phyloP scores from a whole-genome alignment of 1,140 invertebrate genomes.

The Drosophila ironensis region DNA sequence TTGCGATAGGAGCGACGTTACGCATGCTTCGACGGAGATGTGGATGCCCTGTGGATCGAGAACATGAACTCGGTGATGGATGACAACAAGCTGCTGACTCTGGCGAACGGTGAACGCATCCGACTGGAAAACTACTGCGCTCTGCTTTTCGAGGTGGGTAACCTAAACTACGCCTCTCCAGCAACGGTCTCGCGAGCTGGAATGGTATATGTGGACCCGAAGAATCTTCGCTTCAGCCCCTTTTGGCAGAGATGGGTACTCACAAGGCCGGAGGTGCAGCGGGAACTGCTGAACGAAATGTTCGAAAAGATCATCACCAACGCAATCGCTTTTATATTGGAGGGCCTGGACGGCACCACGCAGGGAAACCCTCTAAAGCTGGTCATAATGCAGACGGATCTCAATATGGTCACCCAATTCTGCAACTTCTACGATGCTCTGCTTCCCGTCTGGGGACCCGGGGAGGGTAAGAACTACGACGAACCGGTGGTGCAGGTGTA shows the following conservation, averaged over 20 bases:
- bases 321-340: slow-evolving; percentile 88
- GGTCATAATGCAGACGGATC: slow-evolving; percentile 90
- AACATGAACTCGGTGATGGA: slow-evolving; percentile 99
- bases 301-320: slow-evolving; percentile 85
- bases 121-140: slow-evolving; percentile 90
- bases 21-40: slow-evolving; percentile 95
- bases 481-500: slow-evolving; percentile 82
- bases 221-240: slow-evolving; percentile 92
- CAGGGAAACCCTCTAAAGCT: slow-evolving; percentile 89
- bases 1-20: slow-evolving; percentile 87
- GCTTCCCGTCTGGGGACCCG: slow-evolving; percentile 81
- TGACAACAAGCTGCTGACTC: slow-evolving; percentile 93
- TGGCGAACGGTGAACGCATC: slow-evolving; percentile 95
- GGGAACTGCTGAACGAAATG: slow-evolving; percentile 62
- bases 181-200: slow-evolving; percentile 95
- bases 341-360: slow-evolving; percentile 88
- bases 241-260: slow-evolving; percentile 91
- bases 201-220: slow-evolving; percentile 96
- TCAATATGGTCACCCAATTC: slow-evolving; percentile 94
- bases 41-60: slow-evolving; percentile 96
- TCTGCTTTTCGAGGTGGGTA: slow-evolving; percentile 94
- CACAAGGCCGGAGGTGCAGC: slow-evolving; percentile 63
- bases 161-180: slow-evolving; percentile 94
- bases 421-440: slow-evolving; percentile 90
- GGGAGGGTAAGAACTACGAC: slow-evolving; percentile 78